Evolutionary conservation across 2,797 vertebrate species (phyloP).

Genomic region (Anniella stebbinsi): DNA sequence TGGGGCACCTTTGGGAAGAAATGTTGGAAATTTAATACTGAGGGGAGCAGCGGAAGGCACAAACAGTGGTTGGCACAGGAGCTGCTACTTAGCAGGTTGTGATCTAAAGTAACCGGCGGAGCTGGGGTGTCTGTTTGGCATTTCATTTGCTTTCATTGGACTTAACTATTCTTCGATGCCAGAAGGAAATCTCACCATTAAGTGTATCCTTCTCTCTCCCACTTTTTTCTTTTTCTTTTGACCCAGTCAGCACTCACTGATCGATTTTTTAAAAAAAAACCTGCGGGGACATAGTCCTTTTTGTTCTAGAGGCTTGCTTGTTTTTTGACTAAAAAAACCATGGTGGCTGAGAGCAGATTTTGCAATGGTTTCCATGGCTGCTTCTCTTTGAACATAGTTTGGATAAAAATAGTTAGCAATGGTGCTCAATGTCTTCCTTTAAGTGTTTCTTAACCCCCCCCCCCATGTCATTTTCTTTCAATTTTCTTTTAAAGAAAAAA

Average conservation of each 20-base stretch:
- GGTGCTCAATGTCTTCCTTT: slow-evolving; percentile 12
- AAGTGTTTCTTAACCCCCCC: not conserved
- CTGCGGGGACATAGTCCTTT: slow-evolving; percentile 40
- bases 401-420: slow-evolving; percentile 29
- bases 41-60: not conserved
- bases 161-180: slow-evolving; percentile 60
- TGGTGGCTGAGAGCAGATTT: not conserved
- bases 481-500: not conserved
- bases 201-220: not conserved
- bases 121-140: slow-evolving; percentile 67
- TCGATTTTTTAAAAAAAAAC: not conserved
- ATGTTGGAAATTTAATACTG: not conserved
- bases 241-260: slow-evolving; percentile 62
- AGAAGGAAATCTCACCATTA: slow-evolving; percentile 40
- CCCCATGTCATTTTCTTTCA: not conserved
- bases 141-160: slow-evolving; percentile 72
- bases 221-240: not conserved
- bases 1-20: slow-evolving; percentile 28
- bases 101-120: slow-evolving; percentile 50
- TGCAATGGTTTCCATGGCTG: slow-evolving; percentile 41
- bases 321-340: slow-evolving; percentile 14
- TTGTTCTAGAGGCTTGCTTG: not conserved
- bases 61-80: slow-evolving; percentile 55
- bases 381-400: slow-evolving; percentile 22
- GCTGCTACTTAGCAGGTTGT: slow-evolving; percentile 47